Base-by-base conservation (phyloP, 2,113 vertebrate species). In the Poeciliopsis prolifica region DNA sequence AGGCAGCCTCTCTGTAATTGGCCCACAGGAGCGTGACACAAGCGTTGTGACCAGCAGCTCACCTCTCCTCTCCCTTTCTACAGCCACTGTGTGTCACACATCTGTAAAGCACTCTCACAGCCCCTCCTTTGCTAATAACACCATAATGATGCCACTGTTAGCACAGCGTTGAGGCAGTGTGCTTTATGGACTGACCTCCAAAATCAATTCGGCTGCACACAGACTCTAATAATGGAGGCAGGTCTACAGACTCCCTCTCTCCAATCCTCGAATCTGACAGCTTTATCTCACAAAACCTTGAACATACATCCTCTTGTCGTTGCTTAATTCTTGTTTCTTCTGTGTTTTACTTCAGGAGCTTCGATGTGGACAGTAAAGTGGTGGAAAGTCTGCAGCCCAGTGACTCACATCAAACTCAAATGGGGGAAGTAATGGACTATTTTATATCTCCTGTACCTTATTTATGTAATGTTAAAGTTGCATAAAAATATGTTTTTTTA, bases 191-290 rank as follows among this genome's bases (percentile, higher is more conserved):
- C 88, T 86, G 85, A 84, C 81, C 85, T 82, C 72, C 58, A 82
- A 83, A 90, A 92, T 92, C 91, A 90, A 90, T 93, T 84, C 88
- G 71, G 84, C 75, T 78, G 79, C 87, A 86, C 74, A 81, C 66
- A 75, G 68, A 76, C 61, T 82, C 86, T 89, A 82, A 89, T 91
- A 89, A 90, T 82, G 86, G 84, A 85, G 81, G 65, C 9, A 29
- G 61, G 64, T 77, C 66, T 77, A 54, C 74, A n/a, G 72, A 67
- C 71, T 73, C 63, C 33, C 71, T 64, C 48, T 61, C 2, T 65
- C 77, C 42, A 74, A 33, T 30, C 44, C 51, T 33, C 10, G 75
- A 48, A 17, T 78, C 19, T 76, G 37, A 5, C 19, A 54, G 29
- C 48, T 30, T 71, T 71, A 29, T 22, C 33, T 44, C 33, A 78